Evolutionary conservation across 2,797 vertebrate species (phyloP).

Genomic region (Lagorchestes hirsutus): DNA sequence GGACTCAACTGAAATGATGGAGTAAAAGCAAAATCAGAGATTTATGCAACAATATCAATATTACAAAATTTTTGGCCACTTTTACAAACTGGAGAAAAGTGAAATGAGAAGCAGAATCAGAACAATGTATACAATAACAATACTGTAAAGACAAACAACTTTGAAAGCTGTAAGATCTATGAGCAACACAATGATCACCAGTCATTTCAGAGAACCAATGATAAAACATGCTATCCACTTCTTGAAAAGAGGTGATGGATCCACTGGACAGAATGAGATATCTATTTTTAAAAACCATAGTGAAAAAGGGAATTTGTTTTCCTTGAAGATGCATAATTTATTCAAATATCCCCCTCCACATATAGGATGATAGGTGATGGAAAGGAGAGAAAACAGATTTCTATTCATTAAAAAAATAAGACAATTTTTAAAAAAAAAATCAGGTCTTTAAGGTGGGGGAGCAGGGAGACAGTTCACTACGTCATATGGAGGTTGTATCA

Average conservation of each 20-base stretch:
- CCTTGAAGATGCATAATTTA: background rate
- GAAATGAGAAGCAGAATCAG: background rate
- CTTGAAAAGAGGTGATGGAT: background rate
- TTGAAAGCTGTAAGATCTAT: background rate
- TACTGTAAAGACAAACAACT: background rate
- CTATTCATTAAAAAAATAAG: background rate
- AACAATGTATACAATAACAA: background rate
- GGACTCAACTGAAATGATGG: background rate
- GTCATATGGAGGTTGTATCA: background rate
- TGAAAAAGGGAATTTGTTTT: background rate
- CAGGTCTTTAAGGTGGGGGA: background rate
- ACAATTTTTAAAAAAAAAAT: background rate
- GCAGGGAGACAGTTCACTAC: background rate
- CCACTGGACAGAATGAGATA: background rate
- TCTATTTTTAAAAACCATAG: background rate
- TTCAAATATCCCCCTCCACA: background rate
- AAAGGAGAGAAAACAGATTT: background rate
- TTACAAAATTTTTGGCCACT: background rate
- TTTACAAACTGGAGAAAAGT: background rate
- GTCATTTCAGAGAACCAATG: background rate
- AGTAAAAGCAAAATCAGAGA: background rate
- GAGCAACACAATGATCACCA: background rate
- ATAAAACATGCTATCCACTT: background rate
- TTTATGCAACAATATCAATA: background rate
- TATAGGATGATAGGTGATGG: background rate